These are phyloP conservation scores for Phoxinus phoxinus DNA, from an alignment of 2,113 vertebrate genomes.

Conservation along the genomic window DNA sequence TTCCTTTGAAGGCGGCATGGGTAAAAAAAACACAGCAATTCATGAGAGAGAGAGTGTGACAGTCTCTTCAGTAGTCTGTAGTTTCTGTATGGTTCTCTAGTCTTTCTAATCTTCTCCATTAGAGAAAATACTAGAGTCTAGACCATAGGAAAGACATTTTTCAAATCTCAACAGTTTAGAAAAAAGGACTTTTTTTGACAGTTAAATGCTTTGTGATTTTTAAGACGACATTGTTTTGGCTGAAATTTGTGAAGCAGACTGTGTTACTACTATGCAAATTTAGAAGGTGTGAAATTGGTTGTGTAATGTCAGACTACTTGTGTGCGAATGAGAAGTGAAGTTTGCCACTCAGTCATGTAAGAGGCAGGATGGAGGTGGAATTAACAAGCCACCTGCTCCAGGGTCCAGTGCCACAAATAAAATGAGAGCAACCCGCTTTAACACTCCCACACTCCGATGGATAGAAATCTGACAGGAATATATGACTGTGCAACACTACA, in stretches of 20 bases:
- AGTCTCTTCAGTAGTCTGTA: neutral
- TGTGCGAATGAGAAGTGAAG: slow-evolving; percentile 53
- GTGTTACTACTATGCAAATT: slow-evolving; percentile 53
- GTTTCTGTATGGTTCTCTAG: neutral
- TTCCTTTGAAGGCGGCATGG: neutral
- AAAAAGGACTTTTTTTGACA: neutral
- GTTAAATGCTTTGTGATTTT: slow-evolving; percentile 3
- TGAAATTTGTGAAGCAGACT: slow-evolving; percentile 56
- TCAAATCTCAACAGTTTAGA: neutral
- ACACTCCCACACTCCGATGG: neutral
- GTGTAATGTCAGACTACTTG: slow-evolving; percentile 53
- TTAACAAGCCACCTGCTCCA: slow-evolving; percentile 39
- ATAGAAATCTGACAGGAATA: slow-evolving; percentile 9
- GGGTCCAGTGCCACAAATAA: slow-evolving; percentile 20
- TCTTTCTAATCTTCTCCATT: slow-evolving; percentile 6
- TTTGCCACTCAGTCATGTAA: slow-evolving; percentile 7
- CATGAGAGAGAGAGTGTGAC: neutral
- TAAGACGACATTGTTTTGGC: slow-evolving; percentile 14
- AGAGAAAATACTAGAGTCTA: neutral
- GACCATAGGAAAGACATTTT: slow-evolving; percentile 17
- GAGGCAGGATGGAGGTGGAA: slow-evolving; percentile 25
- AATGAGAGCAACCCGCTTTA: neutral
- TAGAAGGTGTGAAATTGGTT: slow-evolving; percentile 59
- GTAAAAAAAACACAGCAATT: slow-evolving; percentile 3
- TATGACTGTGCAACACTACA: neutral